Conservation (phyloP, 2,113 vertebrate genomes). For the Apodemus sylvaticus region DNA sequence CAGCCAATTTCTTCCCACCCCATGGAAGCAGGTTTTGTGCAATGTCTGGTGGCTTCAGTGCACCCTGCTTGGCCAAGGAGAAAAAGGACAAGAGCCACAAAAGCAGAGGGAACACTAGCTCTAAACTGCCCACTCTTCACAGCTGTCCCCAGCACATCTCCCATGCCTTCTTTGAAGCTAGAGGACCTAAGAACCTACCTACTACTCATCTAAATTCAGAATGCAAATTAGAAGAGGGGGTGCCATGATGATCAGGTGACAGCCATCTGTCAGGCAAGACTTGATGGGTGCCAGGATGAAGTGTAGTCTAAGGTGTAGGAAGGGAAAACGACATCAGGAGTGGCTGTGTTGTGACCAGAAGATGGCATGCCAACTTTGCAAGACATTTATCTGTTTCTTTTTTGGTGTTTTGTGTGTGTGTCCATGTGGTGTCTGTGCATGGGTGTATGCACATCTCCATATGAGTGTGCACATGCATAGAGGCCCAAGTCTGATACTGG, state of each 20-base stretch:
- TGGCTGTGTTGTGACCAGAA: not conserved
- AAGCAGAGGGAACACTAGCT: not conserved
- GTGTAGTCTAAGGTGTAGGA: not conserved
- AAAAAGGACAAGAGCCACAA: too few species aligned
- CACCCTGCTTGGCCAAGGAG: not conserved
- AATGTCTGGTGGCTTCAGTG: not conserved
- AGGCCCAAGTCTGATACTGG: not conserved
- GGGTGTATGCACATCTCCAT: not conserved
- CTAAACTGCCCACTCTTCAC: not conserved
- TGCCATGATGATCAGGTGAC: not conserved
- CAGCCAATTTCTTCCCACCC: accelerated
- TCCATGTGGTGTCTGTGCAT: not conserved
- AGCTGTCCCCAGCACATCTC: not conserved
- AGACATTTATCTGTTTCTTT: not conserved
- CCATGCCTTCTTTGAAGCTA: not conserved
- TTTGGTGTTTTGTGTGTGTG: not conserved
- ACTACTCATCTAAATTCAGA: not conserved
- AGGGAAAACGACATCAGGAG: not conserved
- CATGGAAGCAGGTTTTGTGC: too few species aligned
- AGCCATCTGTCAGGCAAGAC: not conserved
- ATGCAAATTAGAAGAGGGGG: not conserved
- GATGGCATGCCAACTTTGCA: not conserved
- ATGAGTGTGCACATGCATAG: not conserved
- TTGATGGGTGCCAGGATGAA: too few species aligned
- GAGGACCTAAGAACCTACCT: not conserved